phyloP scores from a whole-genome alignment of 2,113 vertebrate genomes.

The Macroglossus sobrinus region DNA sequence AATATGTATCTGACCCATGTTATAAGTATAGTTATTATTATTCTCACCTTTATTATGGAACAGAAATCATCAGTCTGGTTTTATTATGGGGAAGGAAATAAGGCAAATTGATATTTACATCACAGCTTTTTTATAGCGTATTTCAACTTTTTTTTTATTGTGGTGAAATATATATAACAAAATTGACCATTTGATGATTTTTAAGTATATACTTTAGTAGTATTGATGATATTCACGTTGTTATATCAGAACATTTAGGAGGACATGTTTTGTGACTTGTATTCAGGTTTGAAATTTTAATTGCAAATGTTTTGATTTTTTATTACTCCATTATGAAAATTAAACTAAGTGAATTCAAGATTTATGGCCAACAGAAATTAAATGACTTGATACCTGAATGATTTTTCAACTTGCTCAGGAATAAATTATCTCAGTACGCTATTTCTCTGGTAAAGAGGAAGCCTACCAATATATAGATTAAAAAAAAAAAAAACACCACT shows the following conservation, averaged over 20 bases:
- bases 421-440: not conserved
- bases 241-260: not conserved
- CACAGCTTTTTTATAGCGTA: not conserved
- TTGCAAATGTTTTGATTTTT: not conserved
- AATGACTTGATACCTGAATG: not conserved
- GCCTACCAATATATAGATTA: not conserved
- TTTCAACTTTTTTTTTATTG: not conserved
- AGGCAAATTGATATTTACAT: not conserved
- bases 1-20: not conserved
- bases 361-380: slow-evolving; percentile 6
- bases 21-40: not conserved
- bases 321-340: not conserved
- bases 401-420: not conserved
- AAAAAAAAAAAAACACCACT: not conserved
- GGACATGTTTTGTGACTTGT: not conserved
- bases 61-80: not conserved
- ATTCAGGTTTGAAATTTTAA: slow-evolving; percentile 17
- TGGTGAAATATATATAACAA: not conserved
- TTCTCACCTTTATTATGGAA: not conserved
- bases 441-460: not conserved
- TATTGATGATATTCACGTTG: not conserved
- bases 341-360: not conserved
- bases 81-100: not conserved
- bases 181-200: not conserved
- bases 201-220: not conserved